Evolutionary conservation across 2,888 invertebrate genomes (phyloP).

Genomic region (Imbricaverruca yamaguchii): DNA sequence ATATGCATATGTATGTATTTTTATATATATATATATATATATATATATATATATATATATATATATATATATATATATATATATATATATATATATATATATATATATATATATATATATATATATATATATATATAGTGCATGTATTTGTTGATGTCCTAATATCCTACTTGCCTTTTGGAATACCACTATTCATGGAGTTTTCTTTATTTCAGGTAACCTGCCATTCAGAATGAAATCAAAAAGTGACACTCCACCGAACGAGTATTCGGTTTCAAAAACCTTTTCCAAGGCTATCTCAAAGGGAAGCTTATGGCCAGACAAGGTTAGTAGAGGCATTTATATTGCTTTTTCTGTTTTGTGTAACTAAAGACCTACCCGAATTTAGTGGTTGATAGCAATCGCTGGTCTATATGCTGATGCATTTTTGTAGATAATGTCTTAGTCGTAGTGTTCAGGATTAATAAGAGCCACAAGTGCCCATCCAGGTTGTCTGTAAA

Average conservation of each 20-base stretch:
- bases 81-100: too few species aligned
- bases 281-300: background rate
- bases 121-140: too few species aligned
- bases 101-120: too few species aligned
- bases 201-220: too few species aligned
- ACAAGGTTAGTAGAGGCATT: background rate
- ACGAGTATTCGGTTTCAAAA: background rate
- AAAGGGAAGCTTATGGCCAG: background rate
- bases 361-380: background rate
- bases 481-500: too few species aligned
- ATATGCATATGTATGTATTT: too few species aligned
- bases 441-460: background rate
- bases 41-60: too few species aligned
- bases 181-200: too few species aligned
- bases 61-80: too few species aligned
- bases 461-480: background rate
- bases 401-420: background rate
- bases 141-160: too few species aligned
- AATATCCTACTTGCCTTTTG: too few species aligned
- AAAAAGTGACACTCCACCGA: background rate
- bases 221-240: background rate
- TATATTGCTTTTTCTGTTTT: background rate
- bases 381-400: background rate
- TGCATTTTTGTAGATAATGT: background rate
- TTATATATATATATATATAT: too few species aligned